Conservation (phyloP, 2,113 vertebrate species). For the Percopsis transmontana region DNA sequence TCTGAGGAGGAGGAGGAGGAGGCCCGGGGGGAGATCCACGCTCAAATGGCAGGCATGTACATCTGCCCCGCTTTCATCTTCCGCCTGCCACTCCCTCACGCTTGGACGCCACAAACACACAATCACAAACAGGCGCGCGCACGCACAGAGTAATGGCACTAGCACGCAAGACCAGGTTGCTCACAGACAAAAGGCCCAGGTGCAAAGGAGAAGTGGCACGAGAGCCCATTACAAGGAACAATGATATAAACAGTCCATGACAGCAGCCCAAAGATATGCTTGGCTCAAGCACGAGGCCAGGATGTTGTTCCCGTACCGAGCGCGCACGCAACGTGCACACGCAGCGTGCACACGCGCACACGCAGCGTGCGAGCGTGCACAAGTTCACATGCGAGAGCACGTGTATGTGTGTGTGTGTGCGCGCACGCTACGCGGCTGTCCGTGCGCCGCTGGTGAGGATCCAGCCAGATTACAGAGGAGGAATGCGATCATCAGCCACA, state of each 20-base stretch:
- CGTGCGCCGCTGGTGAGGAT: constrained; percentile 49
- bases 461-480: constrained; percentile 79
- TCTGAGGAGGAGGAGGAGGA: too few species aligned
- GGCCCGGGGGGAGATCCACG: too few species aligned
- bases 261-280: constrained; percentile 72
- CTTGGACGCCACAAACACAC: constrained; percentile 24
- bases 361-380: neutral
- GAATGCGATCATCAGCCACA: constrained; percentile 74
- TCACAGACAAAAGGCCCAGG: constrained; percentile 77
- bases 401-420: neutral
- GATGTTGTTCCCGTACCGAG: constrained; percentile 53
- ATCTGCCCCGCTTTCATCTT: constrained; percentile 79
- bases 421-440: neutral
- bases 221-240: constrained; percentile 67
- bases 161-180: constrained; percentile 69
- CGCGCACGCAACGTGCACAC: neutral
- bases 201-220: constrained; percentile 69
- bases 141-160: constrained; percentile 48
- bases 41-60: constrained; percentile 75
- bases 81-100: constrained; percentile 60
- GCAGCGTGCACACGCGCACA: neutral
- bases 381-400: neutral
- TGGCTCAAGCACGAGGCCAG: constrained; percentile 50
- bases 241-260: constrained; percentile 72
- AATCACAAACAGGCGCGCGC: constrained; percentile 22